These are phyloP conservation scores for Vannuccia rotundouncinata DNA, from an alignment of 2,888 invertebrate genomes.

Conservation along the genomic window DNA sequence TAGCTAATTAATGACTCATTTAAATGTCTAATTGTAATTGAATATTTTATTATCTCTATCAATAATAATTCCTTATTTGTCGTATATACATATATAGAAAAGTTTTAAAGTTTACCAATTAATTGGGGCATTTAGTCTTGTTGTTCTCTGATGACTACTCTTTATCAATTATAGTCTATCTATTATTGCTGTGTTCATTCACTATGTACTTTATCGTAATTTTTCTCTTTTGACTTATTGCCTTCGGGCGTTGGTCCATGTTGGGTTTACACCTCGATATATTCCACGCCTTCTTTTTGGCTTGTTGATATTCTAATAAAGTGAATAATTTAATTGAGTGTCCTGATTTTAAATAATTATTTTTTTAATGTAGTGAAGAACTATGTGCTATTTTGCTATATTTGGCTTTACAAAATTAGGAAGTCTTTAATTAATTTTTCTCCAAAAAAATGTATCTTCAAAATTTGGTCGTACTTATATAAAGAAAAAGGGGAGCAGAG, in stretches of 20 bases:
- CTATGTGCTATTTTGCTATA: too few species aligned
- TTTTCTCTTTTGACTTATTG: background rate
- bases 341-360: too few species aligned
- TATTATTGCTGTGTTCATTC: background rate
- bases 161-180: background rate
- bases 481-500: too few species aligned
- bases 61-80: background rate
- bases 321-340: too few species aligned
- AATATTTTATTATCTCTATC: background rate
- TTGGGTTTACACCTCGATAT: background rate
- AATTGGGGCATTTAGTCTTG: background rate
- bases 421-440: too few species aligned
- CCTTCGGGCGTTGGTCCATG: background rate
- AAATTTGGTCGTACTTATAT: too few species aligned
- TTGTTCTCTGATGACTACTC: background rate
- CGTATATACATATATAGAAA: background rate
- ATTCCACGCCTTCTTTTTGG: background rate
- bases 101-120: background rate
- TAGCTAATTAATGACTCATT: background rate
- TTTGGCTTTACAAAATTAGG: too few species aligned
- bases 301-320: background rate
- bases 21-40: background rate
- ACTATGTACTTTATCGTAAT: background rate
- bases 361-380: too few species aligned
- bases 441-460: too few species aligned